Evolutionary conservation across 2,113 vertebrate genomes (phyloP).

Genomic region (Melanerpes aurifrons): DNA sequence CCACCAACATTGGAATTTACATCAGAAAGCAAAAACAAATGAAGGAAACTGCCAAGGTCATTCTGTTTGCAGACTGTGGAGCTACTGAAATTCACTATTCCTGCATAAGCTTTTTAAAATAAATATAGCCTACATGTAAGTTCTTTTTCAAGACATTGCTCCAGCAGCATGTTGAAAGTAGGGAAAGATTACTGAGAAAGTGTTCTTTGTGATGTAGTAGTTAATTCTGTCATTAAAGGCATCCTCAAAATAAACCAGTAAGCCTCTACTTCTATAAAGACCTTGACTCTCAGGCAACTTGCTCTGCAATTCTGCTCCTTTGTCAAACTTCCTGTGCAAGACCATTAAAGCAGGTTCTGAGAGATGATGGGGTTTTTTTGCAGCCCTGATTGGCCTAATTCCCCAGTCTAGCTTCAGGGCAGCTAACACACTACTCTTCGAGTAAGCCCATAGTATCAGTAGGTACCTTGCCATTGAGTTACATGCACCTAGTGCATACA

Average conservation of each 20-base stretch:
- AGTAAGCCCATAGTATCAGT: not conserved
- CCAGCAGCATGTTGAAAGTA: not conserved
- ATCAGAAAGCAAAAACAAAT: not conserved
- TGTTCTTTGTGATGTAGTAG: not conserved
- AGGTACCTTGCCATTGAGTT: not conserved
- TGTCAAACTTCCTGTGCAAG: not conserved
- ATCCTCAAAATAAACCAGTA: not conserved
- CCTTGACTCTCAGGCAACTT: fast-evolving
- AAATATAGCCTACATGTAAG: not conserved
- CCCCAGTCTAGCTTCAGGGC: not conserved
- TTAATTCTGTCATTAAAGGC: not conserved
- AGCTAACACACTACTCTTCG: not conserved
- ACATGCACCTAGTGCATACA: not conserved
- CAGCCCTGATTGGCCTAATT: not conserved
- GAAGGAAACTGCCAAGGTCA: not conserved
- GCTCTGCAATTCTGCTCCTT: not conserved
- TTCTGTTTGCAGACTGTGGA: not conserved
- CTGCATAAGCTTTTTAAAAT: not conserved
- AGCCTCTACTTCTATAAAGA: not conserved
- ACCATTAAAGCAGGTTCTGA: not conserved
- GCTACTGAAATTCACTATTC: not conserved
- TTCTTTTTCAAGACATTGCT: not conserved
- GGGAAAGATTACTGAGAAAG: not conserved
- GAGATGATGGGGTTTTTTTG: not conserved
- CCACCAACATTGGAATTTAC: not conserved